Percentiles rank a stretch among this genome's conserved stretches.
Conservation (phyloP, 2,888 invertebrate genomes). For the Nomada fabriciana region DNA sequence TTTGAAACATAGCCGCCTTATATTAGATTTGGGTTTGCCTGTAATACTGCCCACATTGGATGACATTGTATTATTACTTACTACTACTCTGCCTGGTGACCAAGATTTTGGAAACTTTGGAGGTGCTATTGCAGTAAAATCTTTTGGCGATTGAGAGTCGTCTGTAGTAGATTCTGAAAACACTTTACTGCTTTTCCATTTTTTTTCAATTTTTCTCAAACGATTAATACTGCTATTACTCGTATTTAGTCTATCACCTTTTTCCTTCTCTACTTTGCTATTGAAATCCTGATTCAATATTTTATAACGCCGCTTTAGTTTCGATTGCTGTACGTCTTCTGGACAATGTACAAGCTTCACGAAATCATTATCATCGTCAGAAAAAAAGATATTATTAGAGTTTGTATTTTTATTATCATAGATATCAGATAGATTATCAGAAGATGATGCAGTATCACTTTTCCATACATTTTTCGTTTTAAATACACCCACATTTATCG, state of each 20-base stretch:
- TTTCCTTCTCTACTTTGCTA: background rate
- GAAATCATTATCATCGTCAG: conserved; percentile 46
- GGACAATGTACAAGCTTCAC: conserved; percentile 14
- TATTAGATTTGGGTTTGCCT: background rate
- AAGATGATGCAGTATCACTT: background rate
- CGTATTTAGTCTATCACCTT: background rate
- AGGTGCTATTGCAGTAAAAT: too few relatives aligned
- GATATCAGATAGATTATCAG: background rate
- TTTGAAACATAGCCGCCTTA: conserved; percentile 18
- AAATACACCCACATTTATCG: background rate
- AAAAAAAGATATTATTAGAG: background rate
- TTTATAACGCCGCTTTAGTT: background rate
- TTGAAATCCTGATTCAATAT: background rate
- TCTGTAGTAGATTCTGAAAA: background rate
- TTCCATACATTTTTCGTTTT: background rate
- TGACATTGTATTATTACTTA: background rate
- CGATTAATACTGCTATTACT: background rate
- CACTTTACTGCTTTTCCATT: background rate
- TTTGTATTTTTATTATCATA: background rate
- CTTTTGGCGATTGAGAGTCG: too few relatives aligned
- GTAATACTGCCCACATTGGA: background rate
- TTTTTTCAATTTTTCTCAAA: too few relatives aligned
- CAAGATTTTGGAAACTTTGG: background rate
- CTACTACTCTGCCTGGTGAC: background rate
- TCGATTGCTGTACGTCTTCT: conserved; percentile 18